Percentiles rank a stretch among this genome's conserved stretches.
These are phyloP conservation scores for Crossaster papposus DNA, from an alignment of 53 echinoderm and acorn worm species.

Conservation along the genomic window DNA sequence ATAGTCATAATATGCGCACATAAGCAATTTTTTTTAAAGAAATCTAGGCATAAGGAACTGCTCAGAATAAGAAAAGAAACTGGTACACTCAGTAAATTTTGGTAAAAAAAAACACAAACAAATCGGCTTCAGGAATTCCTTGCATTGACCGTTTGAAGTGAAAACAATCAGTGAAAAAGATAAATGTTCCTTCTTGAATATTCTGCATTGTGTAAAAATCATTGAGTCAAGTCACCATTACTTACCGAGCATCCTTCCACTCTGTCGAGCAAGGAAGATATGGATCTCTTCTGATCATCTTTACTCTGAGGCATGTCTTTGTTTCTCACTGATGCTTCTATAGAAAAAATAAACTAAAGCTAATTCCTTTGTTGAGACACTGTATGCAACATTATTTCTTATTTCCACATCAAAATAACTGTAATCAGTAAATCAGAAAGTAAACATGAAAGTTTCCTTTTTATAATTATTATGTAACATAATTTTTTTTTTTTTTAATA, in stretches of 20 bases:
- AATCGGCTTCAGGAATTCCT: too few species aligned
- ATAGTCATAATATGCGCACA: neutral
- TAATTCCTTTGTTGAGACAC: too few species aligned
- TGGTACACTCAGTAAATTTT: too few species aligned
- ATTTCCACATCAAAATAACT: neutral
- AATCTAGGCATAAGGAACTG: too few species aligned
- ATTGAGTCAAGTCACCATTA: neutral
- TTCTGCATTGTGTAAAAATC: neutral
- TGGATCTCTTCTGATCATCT: constrained; percentile 91
- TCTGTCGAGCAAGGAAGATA: constrained; percentile 86
- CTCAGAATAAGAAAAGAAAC: too few species aligned
- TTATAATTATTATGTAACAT: too few species aligned
- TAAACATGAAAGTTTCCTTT: too few species aligned
- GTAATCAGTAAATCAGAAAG: neutral
- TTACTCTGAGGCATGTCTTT: constrained; percentile 74
- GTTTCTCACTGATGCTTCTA: constrained; percentile 80
- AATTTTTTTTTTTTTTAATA: too few species aligned
- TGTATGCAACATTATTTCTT: too few species aligned
- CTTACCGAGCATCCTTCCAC: constrained; percentile 98
- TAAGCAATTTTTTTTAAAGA: too few species aligned
- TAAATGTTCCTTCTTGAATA: too few species aligned
- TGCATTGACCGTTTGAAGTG: neutral
- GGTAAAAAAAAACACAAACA: too few species aligned
- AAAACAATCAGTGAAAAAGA: neutral
- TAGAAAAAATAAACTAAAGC: constrained; percentile 33